These are phyloP conservation scores for Neoniphon sammara DNA, from an alignment of 2,797 vertebrate genomes.

Conservation along the genomic window DNA sequence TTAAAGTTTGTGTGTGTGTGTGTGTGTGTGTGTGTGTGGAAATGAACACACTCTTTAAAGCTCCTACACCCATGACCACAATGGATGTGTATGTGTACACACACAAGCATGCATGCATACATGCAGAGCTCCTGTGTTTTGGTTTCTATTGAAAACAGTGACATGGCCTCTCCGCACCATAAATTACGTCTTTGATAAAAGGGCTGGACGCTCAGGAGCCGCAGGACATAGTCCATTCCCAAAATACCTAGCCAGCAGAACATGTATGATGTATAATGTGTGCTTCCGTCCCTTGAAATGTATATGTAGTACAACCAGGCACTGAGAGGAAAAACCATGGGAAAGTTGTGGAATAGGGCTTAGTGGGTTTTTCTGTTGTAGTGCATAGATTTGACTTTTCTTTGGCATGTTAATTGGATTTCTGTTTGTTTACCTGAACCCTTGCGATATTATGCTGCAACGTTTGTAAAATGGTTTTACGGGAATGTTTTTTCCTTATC, in stretches of 20 bases:
- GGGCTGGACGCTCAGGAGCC: conserved; percentile 63
- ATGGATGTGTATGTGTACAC: conserved; percentile 27
- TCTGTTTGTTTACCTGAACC: conserved; percentile 19
- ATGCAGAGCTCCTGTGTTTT: conserved; percentile 51
- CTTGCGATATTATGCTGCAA: conserved; percentile 25
- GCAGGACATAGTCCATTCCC: conserved; percentile 59
- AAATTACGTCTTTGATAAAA: conserved; percentile 71
- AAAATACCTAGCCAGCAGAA: conserved; percentile 67
- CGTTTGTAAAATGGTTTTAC: conserved; percentile 16
- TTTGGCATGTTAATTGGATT: conserved; percentile 4
- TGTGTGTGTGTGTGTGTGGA: conserved; percentile 26
- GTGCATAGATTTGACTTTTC: conserved; percentile 16
- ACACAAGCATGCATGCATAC: conserved; percentile 12
- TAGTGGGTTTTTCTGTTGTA: conserved; percentile 31
- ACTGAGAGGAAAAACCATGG: conserved; percentile 56
- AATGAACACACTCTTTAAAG: conserved; percentile 6
- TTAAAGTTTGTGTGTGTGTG: neutral
- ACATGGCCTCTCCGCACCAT: conserved; percentile 59
- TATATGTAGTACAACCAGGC: conserved; percentile 59
- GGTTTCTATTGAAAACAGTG: conserved; percentile 57
- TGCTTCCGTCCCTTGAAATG: conserved; percentile 64
- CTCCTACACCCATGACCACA: conserved; percentile 48
- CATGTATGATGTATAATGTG: conserved; percentile 58
- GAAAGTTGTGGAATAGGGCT: conserved; percentile 54
- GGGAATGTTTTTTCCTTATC: conserved; percentile 26